Percentiles rank a stretch among this genome's conserved stretches.
Evolutionary conservation across 2,797 vertebrate genomes (phyloP).

Genomic region (Urophycis tenuis): DNA sequence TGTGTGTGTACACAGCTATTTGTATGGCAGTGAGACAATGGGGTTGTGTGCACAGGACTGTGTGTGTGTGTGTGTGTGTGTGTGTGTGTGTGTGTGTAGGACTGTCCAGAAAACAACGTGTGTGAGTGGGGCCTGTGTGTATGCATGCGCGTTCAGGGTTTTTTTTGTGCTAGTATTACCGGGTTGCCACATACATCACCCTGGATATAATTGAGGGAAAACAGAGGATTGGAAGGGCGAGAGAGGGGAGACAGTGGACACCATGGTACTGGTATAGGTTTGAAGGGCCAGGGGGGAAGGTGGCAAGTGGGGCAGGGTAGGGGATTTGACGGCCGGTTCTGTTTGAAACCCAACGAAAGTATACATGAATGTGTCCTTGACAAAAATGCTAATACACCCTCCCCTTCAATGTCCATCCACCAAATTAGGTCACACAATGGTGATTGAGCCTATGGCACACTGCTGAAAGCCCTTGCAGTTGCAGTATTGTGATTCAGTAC

Average conservation of each 20-base stretch:
- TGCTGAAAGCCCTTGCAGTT: no score
- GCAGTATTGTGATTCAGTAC: no score
- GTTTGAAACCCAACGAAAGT: no score
- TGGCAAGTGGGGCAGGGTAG: background rate
- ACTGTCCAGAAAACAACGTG: background rate
- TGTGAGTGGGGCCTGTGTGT: slow-evolving; percentile 6
- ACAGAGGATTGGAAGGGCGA: background rate
- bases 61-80: background rate
- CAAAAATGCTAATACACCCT: no score
- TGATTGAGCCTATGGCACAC: no score
- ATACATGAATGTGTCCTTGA: no score
- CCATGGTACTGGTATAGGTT: background rate
- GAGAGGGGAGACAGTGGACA: background rate
- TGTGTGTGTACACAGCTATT: no score
- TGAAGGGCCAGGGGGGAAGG: background rate
- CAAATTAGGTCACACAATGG: no score
- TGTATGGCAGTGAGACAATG: no score
- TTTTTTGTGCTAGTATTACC: background rate
- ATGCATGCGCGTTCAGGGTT: background rate
- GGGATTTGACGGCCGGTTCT: no score
- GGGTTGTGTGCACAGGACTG: background rate
- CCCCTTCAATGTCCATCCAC: no score
- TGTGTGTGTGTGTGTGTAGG: background rate
- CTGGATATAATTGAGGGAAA: background rate
- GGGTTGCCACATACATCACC: background rate